These are phyloP conservation scores for Schizotus pectinicornis DNA, from an alignment of 2,888 invertebrate genomes.

Conservation along the genomic window DNA sequence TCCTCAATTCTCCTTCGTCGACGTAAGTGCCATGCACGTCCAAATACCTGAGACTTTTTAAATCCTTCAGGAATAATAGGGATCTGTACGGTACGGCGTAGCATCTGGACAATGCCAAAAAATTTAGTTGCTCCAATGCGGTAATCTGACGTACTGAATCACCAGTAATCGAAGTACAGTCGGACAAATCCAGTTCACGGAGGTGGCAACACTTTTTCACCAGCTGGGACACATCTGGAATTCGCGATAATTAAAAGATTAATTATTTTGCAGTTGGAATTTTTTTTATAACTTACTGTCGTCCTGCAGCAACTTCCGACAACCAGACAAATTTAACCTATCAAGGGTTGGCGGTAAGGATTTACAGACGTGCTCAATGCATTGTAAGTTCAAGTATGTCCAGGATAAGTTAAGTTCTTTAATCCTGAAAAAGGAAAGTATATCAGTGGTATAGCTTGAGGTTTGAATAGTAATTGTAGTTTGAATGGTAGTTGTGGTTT, in stretches of 20 bases:
- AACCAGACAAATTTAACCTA: conserved; percentile 83
- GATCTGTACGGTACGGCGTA: conserved; percentile 74
- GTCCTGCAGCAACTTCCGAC: conserved; percentile 76
- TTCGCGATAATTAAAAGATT: background rate
- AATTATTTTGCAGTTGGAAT: no score
- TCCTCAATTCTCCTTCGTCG: conserved; percentile 61
- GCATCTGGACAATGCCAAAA: conserved; percentile 82
- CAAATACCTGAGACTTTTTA: conserved; percentile 72
- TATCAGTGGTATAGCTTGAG: background rate
- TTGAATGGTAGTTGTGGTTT: no score
- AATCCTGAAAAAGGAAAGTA: conserved; percentile 59
- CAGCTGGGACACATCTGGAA: conserved; percentile 72
- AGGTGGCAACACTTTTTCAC: conserved; percentile 72
- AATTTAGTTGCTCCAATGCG: conserved; percentile 69
- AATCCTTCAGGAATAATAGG: conserved; percentile 71
- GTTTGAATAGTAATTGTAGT: no score
- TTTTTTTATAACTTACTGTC: conserved; percentile 75
- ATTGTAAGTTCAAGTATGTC: conserved; percentile 70
- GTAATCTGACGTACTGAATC: conserved; percentile 65
- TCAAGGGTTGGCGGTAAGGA: conserved; percentile 70
- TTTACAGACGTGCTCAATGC: conserved; percentile 67
- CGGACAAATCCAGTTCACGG: conserved; percentile 86
- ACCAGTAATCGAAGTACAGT: conserved; percentile 76
- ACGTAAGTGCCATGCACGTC: conserved; percentile 87
- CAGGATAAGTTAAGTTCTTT: conserved; percentile 82